Conservation (phyloP, 92 coral and sea anemone genomes). For the Muricea muricata region DNA sequence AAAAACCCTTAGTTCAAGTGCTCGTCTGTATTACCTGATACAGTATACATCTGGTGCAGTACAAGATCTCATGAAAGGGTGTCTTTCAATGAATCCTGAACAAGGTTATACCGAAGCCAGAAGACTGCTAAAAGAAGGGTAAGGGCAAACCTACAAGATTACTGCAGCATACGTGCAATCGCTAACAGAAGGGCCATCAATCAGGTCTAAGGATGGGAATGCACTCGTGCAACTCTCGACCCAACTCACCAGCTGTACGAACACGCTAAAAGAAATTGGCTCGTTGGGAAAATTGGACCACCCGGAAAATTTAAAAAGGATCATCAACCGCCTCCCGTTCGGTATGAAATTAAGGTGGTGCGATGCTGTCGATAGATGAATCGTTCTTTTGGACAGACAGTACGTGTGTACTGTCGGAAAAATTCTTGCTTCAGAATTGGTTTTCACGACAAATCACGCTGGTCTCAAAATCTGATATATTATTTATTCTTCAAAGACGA, state of each 20-base stretch:
- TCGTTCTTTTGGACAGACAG: no score
- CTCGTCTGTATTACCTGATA: no score
- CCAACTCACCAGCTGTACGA: conserved; percentile 67
- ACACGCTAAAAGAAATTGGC: conserved; percentile 69
- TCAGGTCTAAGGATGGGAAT: conserved; percentile 34
- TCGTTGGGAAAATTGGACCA: conserved; percentile 70
- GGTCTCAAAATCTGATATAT: no score
- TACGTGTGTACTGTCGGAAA: no score
- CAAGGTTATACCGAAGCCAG: conserved; percentile 58
- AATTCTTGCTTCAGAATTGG: no score
- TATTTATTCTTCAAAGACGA: no score
- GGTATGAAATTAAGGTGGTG: conserved; percentile 38
- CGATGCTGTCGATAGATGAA: no score
- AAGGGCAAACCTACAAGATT: conserved; percentile 47
- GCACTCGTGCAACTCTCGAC: conserved; percentile 65
- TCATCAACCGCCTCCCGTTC: conserved; percentile 64
- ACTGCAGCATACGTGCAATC: conserved; percentile 57
- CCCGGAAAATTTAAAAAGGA: conserved; percentile 67
- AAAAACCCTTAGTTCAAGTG: conserved; percentile 47
- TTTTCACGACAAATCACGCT: no score
- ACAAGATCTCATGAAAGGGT: conserved; percentile 58
- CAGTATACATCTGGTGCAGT: no score
- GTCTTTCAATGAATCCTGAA: conserved; percentile 52
- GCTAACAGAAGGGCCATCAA: conserved; percentile 41
- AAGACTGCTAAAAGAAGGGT: conserved; percentile 52